Base-by-base conservation (phyloP, 2,797 vertebrate species). In the Vipera latastei region DNA sequence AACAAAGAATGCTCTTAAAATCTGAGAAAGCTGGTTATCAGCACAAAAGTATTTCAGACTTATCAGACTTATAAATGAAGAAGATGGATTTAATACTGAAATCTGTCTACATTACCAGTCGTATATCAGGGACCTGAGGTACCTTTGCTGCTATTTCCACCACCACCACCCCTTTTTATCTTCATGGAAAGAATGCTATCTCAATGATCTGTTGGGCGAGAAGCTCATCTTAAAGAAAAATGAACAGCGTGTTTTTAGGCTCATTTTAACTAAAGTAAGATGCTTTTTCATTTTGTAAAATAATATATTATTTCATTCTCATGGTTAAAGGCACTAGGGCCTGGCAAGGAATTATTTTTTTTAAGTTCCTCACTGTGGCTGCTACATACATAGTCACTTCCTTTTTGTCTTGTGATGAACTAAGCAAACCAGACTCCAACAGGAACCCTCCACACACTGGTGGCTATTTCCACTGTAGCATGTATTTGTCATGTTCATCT, bases 361-460 rank as follows among this genome's bases (percentile, higher is more conserved):
- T 97, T 96, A 97, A 93, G 97, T 94, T 98, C 98, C 97, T 98
- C 98, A 98, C 97, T 98, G 94, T 98, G 97, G 97, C 97, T 98
- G 98, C 98, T 98, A 97, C 96, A 97, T 96, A 98, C 97, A 97
- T 96, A 98, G 97, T 96, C 97, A 97, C 98, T 99, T 99, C 99
- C 98, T 98, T 97, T 95, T 94, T 96, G 97, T 97, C 98, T 96
- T 95, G 95, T 90, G 97, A 97, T 97, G 97, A 97, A 97, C 97
- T 97, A 97, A 97, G 97, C 96, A 97, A 98, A 98, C 98, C 98
- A 98, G 96, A 88, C 95, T 92, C 93, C 94, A 57, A 61, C 89
- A 18, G 92, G 95, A 16, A 93, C 94, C 93, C 92, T 89, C 93
- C n/a, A 1, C 83, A 1, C 73, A 93, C 95, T 90, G 95, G 63